Evolutionary conservation across 2,797 vertebrate genomes (phyloP).

Genomic region (Sebastes oblongus): DNA sequence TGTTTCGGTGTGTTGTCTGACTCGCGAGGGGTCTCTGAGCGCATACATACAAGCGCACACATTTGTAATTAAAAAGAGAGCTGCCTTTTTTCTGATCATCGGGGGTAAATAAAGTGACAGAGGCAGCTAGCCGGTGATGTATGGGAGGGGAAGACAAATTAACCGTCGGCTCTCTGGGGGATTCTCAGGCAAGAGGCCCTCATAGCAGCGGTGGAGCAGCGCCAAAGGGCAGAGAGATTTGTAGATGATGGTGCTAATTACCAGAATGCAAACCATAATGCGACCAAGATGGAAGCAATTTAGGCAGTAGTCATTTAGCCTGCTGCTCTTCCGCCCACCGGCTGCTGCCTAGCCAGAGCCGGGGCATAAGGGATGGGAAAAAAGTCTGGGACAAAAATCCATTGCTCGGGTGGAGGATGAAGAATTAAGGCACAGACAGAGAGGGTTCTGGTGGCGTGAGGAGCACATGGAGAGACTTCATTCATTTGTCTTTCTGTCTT

Average conservation of each 20-base stretch:
- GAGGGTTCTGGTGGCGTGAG: slow-evolving; percentile 17
- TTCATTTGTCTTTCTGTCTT: slow-evolving; percentile 35
- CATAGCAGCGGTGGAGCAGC: slow-evolving; percentile 80
- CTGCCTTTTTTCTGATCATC: slow-evolving; percentile 58
- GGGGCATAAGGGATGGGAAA: slow-evolving; percentile 68
- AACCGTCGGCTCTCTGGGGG: slow-evolving; percentile 75
- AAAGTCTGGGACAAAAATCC: slow-evolving; percentile 64
- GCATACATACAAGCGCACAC: slow-evolving; percentile 45
- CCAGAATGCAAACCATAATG: slow-evolving; percentile 89
- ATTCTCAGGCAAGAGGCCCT: slow-evolving; percentile 69
- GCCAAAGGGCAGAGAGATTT: slow-evolving; percentile 90
- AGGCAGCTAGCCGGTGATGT: slow-evolving; percentile 68
- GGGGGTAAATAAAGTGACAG: slow-evolving; percentile 72
- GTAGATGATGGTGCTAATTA: slow-evolving; percentile 92
- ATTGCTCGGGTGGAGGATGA: slow-evolving; percentile 48
- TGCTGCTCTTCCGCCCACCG: slow-evolving; percentile 88
- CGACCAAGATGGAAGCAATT: slow-evolving; percentile 92
- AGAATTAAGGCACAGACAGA: slow-evolving; percentile 38
- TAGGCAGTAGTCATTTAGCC: slow-evolving; percentile 88
- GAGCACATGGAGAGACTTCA: slow-evolving; percentile 29
- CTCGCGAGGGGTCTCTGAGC: slow-evolving; percentile 43
- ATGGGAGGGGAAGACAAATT: slow-evolving; percentile 80
- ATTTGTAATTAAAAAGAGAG: slow-evolving; percentile 69
- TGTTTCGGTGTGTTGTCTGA: slow-evolving; percentile 81
- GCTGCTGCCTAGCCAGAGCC: slow-evolving; percentile 73